Percentiles rank a stretch among this genome's conserved stretches.
These are phyloP conservation scores for Hyles vespertilio DNA, from an alignment of 1,140 invertebrate species.

Conservation along the genomic window DNA sequence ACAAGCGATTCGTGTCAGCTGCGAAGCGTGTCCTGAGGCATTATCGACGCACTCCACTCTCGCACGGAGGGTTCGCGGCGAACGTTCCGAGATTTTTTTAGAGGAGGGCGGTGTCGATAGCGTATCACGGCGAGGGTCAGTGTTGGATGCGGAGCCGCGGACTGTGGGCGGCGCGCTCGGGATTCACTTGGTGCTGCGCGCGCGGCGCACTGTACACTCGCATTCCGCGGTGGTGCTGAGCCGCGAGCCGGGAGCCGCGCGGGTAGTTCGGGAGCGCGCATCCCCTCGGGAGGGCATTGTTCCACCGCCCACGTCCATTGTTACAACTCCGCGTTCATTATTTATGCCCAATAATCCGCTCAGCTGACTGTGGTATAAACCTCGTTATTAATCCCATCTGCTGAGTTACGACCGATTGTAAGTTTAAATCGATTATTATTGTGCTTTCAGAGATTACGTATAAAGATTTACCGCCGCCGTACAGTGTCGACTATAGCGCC, in stretches of 20 bases:
- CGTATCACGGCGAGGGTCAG: slow-evolving; percentile 28
- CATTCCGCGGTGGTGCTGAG: too few relatives aligned
- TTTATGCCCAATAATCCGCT: slow-evolving; percentile 48
- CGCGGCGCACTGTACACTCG: slow-evolving; percentile 3
- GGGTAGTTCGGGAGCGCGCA: slow-evolving; percentile 25
- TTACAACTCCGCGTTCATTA: slow-evolving; percentile 31
- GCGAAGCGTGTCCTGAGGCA: slow-evolving; percentile 35
- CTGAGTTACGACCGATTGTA: slow-evolving; percentile 27
- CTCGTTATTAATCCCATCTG: slow-evolving; percentile 35
- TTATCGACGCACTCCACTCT: slow-evolving; percentile 22
- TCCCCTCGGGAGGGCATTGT: slow-evolving; percentile 29
- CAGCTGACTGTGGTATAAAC: slow-evolving; percentile 42
- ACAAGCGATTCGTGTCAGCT: slow-evolving; percentile 14
- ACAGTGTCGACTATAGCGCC: slow-evolving; percentile 42
- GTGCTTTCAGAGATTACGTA: slow-evolving; percentile 42
- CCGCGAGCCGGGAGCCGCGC: slow-evolving; percentile 16
- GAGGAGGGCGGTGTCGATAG: slow-evolving; percentile 32
- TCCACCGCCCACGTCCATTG: slow-evolving; percentile 33
- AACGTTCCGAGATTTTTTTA: slow-evolving; percentile 31
- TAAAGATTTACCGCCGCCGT: slow-evolving; percentile 60
- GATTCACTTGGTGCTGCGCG: slow-evolving; percentile 11
- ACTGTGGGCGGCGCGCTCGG: slow-evolving; percentile 27
- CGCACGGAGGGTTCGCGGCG: slow-evolving; percentile 25
- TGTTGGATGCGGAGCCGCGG: slow-evolving; percentile 34
- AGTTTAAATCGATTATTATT: slow-evolving; percentile 23